Base-by-base conservation (phyloP, 2,797 vertebrate genomes). In the Phoeniculus purpureus region DNA sequence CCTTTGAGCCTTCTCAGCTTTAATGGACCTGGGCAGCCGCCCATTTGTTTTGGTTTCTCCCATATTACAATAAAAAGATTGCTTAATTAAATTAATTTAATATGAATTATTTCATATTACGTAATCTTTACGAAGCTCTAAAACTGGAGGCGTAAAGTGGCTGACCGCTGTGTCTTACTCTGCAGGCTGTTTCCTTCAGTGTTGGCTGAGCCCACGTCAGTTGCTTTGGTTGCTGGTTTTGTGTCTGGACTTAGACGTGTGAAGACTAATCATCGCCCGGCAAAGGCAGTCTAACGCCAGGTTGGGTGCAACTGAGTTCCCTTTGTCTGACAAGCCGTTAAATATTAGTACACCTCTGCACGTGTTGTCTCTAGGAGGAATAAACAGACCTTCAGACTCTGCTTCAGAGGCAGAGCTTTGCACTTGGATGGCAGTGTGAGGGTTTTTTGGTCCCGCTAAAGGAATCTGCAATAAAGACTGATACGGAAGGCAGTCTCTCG, bases 261-360 rank as follows among this genome's bases (percentile, higher is more conserved):
- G 92, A 87, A 87, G 67, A 82, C 77, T 89, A 90, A 93, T 92
- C 86, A 73, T 73, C 70, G 76, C 55, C 58, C 56, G 47, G 79
- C 34, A 85, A 78, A 89, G 20, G 52, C 51, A 85, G 72, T 77
- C 81, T 93, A 80, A 82, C 72, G 66, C 55, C 48, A 56, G 0
- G 80, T 91, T 89, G 67, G 76, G 76, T 87, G 89, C 94, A 95
- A 95, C 62, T 73, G 84, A 95, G 70, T 94, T 72, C 92, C 72
- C 73, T 94, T 85, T 89, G 75, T 82, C 76, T 94, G 66, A 56
- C 62, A 90, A 64, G 75, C 60, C 43, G 79, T 92, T 89, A 83
- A 94, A 85, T 85, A 78, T 50, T 85, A 89, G 29, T 81, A 66
- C 59, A 85, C 62, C n/a, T 90, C 81, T 76, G 81, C 74, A 85